These are phyloP conservation scores for Rhimphoctona megacephalus DNA, from an alignment of 2,888 invertebrate species.

Conservation along the genomic window DNA sequence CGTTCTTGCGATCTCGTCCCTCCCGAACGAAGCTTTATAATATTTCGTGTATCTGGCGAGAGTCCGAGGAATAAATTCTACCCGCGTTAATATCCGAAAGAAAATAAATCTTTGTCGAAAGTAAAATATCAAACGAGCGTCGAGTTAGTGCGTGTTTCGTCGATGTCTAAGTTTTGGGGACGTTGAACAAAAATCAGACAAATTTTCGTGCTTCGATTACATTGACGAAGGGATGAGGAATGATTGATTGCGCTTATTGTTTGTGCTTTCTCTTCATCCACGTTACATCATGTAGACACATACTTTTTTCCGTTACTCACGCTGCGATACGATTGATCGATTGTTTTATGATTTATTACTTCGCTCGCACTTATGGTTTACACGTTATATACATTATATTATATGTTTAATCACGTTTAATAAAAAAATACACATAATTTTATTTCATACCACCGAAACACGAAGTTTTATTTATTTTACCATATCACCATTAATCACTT, in stretches of 20 bases:
- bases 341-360: constrained; percentile 37
- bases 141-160: neutral
- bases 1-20: constrained; percentile 10
- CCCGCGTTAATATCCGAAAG: neutral
- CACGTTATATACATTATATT: constrained; percentile 25
- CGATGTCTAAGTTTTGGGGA: neutral
- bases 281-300: constrained; percentile 32
- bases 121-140: neutral
- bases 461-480: constrained; percentile 55
- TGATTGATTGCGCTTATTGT: constrained; percentile 54
- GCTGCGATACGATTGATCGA: constrained; percentile 10
- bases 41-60: constrained; percentile 43
- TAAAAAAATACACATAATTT: constrained; percentile 53
- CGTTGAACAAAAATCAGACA: neutral
- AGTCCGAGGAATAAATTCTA: neutral
- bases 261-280: constrained; percentile 30
- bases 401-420: constrained; percentile 48
- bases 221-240: constrained; percentile 5
- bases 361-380: neutral
- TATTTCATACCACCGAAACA: constrained; percentile 36
- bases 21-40: neutral
- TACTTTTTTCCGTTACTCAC: constrained; percentile 24
- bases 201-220: neutral
- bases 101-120: neutral
- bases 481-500: constrained; percentile 16